phyloP scores from a whole-genome alignment of 2,888 invertebrate genomes.

The Bedellia somnulentella region DNA sequence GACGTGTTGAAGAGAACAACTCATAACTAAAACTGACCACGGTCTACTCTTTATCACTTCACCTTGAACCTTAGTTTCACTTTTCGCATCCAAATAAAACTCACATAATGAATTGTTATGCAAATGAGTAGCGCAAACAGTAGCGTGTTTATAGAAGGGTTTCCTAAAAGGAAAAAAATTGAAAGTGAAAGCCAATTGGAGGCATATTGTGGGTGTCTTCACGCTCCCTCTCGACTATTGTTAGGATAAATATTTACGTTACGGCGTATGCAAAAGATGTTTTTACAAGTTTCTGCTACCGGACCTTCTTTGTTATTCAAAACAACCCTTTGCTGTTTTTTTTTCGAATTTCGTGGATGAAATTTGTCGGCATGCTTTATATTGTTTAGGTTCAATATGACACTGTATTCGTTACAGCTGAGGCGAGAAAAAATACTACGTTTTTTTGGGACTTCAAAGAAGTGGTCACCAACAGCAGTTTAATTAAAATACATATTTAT shows the following conservation, averaged over 20 bases:
- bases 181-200: conserved; percentile 54
- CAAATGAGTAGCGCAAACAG: conserved; percentile 43
- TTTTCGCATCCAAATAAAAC: conserved; percentile 47
- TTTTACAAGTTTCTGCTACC: conserved; percentile 38
- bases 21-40: conserved; percentile 35
- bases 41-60: too few species aligned
- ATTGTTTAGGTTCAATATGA: too few species aligned
- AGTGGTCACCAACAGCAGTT: too few species aligned
- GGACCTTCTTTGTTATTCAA: conserved; percentile 47
- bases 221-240: conserved; percentile 41
- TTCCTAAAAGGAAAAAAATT: conserved; percentile 30
- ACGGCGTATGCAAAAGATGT: conserved; percentile 50
- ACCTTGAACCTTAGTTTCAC: conserved; percentile 52
- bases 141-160: conserved; percentile 45
- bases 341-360: too few species aligned
- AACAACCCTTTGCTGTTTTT: conserved; percentile 42
- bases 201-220: conserved; percentile 36
- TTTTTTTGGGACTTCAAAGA: too few species aligned
- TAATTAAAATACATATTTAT: too few species aligned
- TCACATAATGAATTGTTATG: conserved; percentile 40
- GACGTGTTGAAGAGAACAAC: conserved; percentile 41
- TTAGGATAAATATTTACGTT: conserved; percentile 52
- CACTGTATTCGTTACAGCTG: too few species aligned
- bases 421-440: too few species aligned
- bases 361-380: too few species aligned